Evolutionary conservation across 2,797 vertebrate genomes (phyloP).

Genomic region (Dallia pectoralis): DNA sequence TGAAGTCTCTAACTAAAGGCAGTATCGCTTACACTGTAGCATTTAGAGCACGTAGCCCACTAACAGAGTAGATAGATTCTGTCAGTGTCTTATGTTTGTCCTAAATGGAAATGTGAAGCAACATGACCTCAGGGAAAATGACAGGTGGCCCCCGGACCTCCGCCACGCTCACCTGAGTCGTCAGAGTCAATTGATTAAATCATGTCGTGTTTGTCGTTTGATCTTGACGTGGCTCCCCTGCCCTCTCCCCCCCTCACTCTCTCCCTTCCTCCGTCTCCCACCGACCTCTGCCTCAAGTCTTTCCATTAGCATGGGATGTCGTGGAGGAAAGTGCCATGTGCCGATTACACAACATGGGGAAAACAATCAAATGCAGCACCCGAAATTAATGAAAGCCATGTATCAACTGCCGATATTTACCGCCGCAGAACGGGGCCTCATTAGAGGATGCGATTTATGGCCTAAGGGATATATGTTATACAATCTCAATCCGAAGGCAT

Average conservation of each 20-base stretch:
- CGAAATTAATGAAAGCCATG: slow-evolving; percentile 53
- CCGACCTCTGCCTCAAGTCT: background rate
- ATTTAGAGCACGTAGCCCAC: background rate
- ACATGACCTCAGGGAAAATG: slow-evolving; percentile 18
- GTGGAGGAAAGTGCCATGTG: slow-evolving; percentile 39
- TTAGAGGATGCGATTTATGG: slow-evolving; percentile 34
- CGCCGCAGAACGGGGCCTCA: slow-evolving; percentile 23
- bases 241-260: background rate
- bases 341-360: slow-evolving; percentile 53
- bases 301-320: slow-evolving; percentile 44
- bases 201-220: slow-evolving; percentile 34
- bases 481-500: slow-evolving; percentile 6
- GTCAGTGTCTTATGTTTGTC: background rate
- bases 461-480: slow-evolving; percentile 16
- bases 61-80: background rate
- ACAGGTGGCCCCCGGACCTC: slow-evolving; percentile 12
- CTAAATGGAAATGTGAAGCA: background rate
- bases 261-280: background rate
- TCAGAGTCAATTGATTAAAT: slow-evolving; percentile 46
- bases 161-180: slow-evolving; percentile 24
- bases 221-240: slow-evolving; percentile 18
- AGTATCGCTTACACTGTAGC: background rate
- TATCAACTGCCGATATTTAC: slow-evolving; percentile 53
- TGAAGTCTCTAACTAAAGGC: background rate
- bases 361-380: slow-evolving; percentile 46